Conservation (phyloP, 2,888 invertebrate species). For the Nebria salina region DNA sequence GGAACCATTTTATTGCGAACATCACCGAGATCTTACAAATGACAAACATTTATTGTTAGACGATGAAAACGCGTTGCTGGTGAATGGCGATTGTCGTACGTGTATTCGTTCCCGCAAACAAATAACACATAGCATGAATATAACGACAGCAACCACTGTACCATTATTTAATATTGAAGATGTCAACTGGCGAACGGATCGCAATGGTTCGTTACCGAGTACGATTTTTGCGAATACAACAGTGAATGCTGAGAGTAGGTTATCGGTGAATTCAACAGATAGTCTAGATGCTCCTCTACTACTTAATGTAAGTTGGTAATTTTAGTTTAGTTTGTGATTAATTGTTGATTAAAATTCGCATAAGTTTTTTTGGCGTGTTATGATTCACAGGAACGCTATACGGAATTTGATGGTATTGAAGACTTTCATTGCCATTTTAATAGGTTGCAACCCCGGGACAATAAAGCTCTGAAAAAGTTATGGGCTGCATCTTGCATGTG, state of each 20-base stretch:
- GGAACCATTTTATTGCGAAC: slow-evolving; percentile 51
- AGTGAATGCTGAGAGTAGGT: slow-evolving; percentile 45
- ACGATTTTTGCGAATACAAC: slow-evolving; percentile 28
- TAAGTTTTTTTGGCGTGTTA: background rate
- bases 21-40: slow-evolving; percentile 53
- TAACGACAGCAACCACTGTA: slow-evolving; percentile 35
- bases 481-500: slow-evolving; percentile 72
- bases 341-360: background rate
- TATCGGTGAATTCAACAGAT: slow-evolving; percentile 47
- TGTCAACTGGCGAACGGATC: slow-evolving; percentile 39
- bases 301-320: slow-evolving; percentile 56
- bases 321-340: background rate
- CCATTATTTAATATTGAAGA: slow-evolving; percentile 44
- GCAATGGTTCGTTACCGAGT: slow-evolving; percentile 33
- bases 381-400: slow-evolving; percentile 65
- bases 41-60: slow-evolving; percentile 59
- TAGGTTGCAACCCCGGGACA: slow-evolving; percentile 64
- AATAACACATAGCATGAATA: slow-evolving; percentile 42
- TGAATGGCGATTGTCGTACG: slow-evolving; percentile 37
- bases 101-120: slow-evolving; percentile 47
- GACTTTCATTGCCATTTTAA: slow-evolving; percentile 67
- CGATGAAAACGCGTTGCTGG: slow-evolving; percentile 55
- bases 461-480: slow-evolving; percentile 73
- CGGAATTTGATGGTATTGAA: slow-evolving; percentile 62
- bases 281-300: slow-evolving; percentile 59